Conservation (phyloP, 2,113 vertebrate genomes). For the Bungarus multicinctus region DNA sequence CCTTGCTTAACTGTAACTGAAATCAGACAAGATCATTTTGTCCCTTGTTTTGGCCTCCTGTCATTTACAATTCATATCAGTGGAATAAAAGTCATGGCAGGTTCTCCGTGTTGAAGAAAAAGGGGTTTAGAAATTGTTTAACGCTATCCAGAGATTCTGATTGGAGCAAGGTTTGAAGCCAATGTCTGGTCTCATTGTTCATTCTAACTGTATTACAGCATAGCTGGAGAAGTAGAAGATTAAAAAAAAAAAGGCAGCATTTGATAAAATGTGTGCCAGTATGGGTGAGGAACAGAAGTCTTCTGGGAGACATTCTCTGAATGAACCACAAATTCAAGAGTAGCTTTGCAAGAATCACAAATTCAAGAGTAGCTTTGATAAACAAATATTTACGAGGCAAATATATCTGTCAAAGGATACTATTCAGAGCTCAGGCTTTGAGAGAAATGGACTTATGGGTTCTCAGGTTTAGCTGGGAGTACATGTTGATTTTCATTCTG, state of each 20-base stretch:
- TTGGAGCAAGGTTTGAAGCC: background rate
- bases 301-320: slow-evolving; percentile 25
- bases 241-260: background rate
- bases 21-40: background rate
- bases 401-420: slow-evolving; percentile 18
- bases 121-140: background rate
- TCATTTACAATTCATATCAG: background rate
- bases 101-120: background rate
- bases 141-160: background rate
- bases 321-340: slow-evolving; percentile 29
- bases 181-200: background rate
- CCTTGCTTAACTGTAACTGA: background rate
- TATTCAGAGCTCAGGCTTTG: slow-evolving; percentile 12
- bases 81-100: background rate
- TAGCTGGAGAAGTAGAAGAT: background rate
- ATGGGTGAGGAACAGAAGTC: slow-evolving; percentile 23
- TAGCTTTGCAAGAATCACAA: slow-evolving; percentile 38
- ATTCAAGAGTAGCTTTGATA: slow-evolving; percentile 47
- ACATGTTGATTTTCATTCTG: slow-evolving; percentile 24
- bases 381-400: slow-evolving; percentile 54
- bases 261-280: slow-evolving; percentile 7
- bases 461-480: slow-evolving; percentile 23
- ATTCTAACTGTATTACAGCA: background rate
- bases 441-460: slow-evolving; percentile 30
- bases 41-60: background rate